Evolutionary conservation across 1,140 invertebrate species (phyloP).

Genomic region (Thereuonema tuberculata): DNA sequence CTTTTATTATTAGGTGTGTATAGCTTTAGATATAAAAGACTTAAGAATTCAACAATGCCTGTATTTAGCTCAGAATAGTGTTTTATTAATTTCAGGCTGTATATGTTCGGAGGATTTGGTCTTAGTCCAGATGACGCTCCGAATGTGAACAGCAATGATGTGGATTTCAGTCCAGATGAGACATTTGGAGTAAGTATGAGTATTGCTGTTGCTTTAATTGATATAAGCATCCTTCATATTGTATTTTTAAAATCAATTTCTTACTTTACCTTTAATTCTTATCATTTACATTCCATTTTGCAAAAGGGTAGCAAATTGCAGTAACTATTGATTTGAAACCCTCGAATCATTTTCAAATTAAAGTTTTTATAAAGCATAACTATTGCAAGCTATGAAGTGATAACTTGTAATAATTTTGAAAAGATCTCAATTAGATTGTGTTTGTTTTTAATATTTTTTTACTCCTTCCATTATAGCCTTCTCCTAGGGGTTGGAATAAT

Average conservation of each 20-base stretch:
- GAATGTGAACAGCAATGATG: conserved; percentile 18
- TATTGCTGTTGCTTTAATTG: background rate
- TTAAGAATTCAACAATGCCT: background rate
- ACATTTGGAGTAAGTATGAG: conserved; percentile 9
- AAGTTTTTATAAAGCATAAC: too few relatives aligned
- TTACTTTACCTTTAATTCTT: conserved; percentile 36
- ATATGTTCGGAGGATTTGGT: conserved; percentile 36
- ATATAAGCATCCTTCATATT: background rate
- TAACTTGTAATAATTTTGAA: too few relatives aligned
- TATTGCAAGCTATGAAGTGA: too few relatives aligned
- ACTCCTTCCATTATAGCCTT: too few relatives aligned
- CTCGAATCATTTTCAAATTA: too few relatives aligned
- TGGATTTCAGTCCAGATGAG: conserved; percentile 20
- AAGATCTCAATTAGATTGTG: too few relatives aligned
- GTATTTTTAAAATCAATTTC: background rate
- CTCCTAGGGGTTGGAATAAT: too few relatives aligned
- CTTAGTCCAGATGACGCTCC: conserved; percentile 15
- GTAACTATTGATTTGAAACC: too few relatives aligned
- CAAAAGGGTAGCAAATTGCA: background rate
- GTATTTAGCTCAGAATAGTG: background rate
- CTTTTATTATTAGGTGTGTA: background rate
- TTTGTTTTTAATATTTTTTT: too few relatives aligned
- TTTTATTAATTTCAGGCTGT: conserved; percentile 24
- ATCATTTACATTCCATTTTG: conserved; percentile 25
- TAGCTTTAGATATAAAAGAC: background rate